phyloP scores from a whole-genome alignment of 2,888 invertebrate genomes.

The Lasioglossum lativentre region DNA sequence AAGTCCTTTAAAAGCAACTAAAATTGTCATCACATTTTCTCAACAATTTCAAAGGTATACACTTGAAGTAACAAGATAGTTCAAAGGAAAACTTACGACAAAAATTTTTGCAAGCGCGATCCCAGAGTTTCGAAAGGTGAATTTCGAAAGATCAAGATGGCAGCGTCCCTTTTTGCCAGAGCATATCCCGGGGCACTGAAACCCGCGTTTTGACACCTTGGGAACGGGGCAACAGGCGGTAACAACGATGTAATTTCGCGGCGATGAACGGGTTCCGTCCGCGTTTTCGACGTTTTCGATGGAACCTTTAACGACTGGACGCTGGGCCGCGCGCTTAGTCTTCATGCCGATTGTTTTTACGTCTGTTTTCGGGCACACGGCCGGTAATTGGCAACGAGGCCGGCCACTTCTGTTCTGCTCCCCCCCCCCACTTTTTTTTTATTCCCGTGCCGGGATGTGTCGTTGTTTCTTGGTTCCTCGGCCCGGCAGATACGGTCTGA shows the following conservation, averaged over 20 bases:
- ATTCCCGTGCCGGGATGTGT: constrained; percentile 11
- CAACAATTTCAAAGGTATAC: background rate
- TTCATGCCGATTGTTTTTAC: constrained; percentile 63
- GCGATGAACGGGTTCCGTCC: constrained; percentile 73
- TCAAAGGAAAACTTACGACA: background rate
- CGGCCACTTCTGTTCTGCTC: constrained; percentile 23
- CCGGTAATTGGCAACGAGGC: constrained; percentile 69
- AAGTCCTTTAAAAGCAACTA: too few relatives aligned
- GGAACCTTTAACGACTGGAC: constrained; percentile 51
- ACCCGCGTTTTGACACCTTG: constrained; percentile 70
- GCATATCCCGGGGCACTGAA: constrained; percentile 20
- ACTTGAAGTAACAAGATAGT: background rate
- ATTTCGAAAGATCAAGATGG: background rate
- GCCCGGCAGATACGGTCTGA: background rate
- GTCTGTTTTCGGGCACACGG: constrained; percentile 62
- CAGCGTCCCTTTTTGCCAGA: background rate
- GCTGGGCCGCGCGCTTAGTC: constrained; percentile 27
- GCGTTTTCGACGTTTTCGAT: constrained; percentile 66
- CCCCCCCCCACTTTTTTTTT: constrained; percentile 48
- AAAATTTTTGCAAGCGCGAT: background rate
- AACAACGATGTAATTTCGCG: constrained; percentile 69
- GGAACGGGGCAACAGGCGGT: constrained; percentile 26
- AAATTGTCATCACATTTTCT: too few relatives aligned
- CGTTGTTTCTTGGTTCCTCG: constrained; percentile 19
- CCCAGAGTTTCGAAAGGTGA: background rate